Evolutionary conservation across 2,797 vertebrate genomes (phyloP).

Genomic region (Argya squamiceps): DNA sequence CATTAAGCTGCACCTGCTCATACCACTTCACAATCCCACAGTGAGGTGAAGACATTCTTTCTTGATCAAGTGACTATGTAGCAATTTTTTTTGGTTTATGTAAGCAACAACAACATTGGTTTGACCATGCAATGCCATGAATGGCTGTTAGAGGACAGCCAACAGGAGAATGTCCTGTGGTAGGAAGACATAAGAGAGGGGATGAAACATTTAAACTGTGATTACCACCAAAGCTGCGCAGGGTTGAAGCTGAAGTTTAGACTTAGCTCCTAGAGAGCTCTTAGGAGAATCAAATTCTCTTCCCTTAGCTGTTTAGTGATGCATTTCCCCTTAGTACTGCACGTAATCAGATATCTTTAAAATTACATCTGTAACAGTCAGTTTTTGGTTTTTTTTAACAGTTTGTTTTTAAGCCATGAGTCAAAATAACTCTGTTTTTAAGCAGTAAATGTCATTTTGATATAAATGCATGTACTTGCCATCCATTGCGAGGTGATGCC

Average conservation of each 20-base stretch:
- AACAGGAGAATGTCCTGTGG: not conserved
- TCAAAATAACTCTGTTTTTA: not conserved
- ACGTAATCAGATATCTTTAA: not conserved
- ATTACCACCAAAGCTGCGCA: not conserved
- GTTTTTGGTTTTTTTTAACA: not conserved
- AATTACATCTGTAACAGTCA: not conserved
- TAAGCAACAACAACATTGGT: rapidly evolving
- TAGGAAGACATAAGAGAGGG: not conserved
- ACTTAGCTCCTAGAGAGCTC: not conserved
- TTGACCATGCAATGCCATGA: rapidly evolving
- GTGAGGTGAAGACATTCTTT: not conserved
- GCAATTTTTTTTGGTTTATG: rapidly evolving
- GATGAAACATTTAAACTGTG: not conserved
- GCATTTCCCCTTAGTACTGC: not conserved
- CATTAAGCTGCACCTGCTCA: not conserved
- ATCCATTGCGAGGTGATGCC: not conserved
- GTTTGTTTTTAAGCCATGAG: not conserved
- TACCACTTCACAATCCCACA: not conserved
- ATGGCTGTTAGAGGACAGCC: not conserved
- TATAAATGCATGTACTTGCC: constrained; percentile 18
- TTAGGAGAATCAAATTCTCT: not conserved
- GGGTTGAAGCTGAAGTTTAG: not conserved
- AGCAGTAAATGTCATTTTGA: constrained; percentile 46
- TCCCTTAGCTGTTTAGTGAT: not conserved
- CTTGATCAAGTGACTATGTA: not conserved